Evolutionary conservation across 2,797 vertebrate genomes (phyloP).

Genomic region (Hyperoplus lanceolatus): DNA sequence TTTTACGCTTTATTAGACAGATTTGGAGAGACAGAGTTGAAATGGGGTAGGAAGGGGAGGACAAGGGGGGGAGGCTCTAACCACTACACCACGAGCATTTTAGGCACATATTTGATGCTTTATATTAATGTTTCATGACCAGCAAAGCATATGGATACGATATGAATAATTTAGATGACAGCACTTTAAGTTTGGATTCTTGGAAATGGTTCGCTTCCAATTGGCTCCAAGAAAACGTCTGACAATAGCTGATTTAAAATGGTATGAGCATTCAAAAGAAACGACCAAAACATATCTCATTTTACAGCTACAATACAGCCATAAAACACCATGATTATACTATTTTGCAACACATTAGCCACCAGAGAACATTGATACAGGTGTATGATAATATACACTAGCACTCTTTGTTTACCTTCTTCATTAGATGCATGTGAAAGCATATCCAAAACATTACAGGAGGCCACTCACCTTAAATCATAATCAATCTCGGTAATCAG

Average conservation of each 20-base stretch:
- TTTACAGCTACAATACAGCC: slow-evolving; percentile 74
- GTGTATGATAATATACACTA: slow-evolving; percentile 27
- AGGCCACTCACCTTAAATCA: slow-evolving; percentile 46
- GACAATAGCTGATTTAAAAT: slow-evolving; percentile 30
- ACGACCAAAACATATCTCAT: slow-evolving; percentile 53
- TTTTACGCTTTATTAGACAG: too few relatives aligned
- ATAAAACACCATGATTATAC: slow-evolving; percentile 69
- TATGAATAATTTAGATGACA: slow-evolving; percentile 41
- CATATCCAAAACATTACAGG: slow-evolving; percentile 38
- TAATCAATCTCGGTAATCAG: slow-evolving; percentile 45
- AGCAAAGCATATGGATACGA: slow-evolving; percentile 14
- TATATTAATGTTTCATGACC: slow-evolving; percentile 33
- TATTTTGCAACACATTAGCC: slow-evolving; percentile 67
- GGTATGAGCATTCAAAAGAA: slow-evolving; percentile 43
- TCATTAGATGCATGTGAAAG: slow-evolving; percentile 23
- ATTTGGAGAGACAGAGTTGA: too few relatives aligned
- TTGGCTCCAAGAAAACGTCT: neutral
- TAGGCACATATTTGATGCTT: slow-evolving; percentile 7
- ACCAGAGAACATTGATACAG: slow-evolving; percentile 35
- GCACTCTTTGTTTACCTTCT: slow-evolving; percentile 48
- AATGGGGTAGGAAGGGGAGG: too few relatives aligned
- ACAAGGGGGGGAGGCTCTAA: too few relatives aligned
- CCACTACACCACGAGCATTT: too few relatives aligned
- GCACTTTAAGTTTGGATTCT: slow-evolving; percentile 25
- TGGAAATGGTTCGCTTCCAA: slow-evolving; percentile 2